Evolutionary conservation across 1,140 invertebrate genomes (phyloP), one percentile per base, ranked within the genome.

Genomic region (Cyphomyrmex costatus): DNA sequence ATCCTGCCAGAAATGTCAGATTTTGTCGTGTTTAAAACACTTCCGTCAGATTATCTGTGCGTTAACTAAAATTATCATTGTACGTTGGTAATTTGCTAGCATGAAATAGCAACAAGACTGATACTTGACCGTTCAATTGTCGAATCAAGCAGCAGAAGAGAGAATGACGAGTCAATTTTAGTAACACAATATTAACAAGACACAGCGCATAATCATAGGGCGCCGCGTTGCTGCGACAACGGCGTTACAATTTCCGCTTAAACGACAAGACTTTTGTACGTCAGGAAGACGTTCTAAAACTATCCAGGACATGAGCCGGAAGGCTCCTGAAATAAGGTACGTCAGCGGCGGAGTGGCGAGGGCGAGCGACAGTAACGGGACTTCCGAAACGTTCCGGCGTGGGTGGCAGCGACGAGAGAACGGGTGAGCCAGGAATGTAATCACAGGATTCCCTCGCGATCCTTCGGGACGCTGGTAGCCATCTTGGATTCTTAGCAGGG

Each of bases 401-500:
- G 85, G 53, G 85, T 66, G 91, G 86, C 85, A 79, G 85, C 88
- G 89, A 86, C 85, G 91, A 46, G 88, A 86, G 88, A 91, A 84
- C 87, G 91, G 86, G 82, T 86, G 89, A 91, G 82, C 73, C 76
- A 90, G 92, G 92, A 92, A 93, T 93, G 92, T 93, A 93, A 93
- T 93, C 92, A 93, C 92, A 90, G 91, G 91, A 93, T 93, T 93
- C 92, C 88, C 92, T 88, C 66, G 91, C 88, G 89, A 91, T 92
- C 90, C 91, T 91, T 92, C 91, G 91, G 88, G 92, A 93, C 90
- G 89, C 90, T 80, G 86, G 92, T 91, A 88, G 92, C 92, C 92
- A 93, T 92, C 86, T 91, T 93, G 92, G 91, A 93, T 93, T 93
- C 92, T 93, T 93, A 93, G 91, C 92, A 60, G 68, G 68, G 61